phyloP scores from a whole-genome alignment of 2,797 vertebrate species.

The Tokudaia tokunoshimensis region DNA sequence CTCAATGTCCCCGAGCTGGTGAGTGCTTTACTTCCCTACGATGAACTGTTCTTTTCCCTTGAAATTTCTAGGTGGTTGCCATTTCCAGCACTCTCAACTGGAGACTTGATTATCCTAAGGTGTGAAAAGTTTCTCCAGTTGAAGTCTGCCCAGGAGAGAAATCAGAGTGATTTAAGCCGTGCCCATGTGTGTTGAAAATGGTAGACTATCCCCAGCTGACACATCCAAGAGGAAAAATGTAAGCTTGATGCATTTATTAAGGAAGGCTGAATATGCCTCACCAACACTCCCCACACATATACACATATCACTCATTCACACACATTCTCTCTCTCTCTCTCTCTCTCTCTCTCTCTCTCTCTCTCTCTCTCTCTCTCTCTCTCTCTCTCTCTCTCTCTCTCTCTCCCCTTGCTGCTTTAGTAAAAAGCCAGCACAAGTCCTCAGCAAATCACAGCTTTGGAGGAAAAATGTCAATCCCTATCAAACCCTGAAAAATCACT shows the following conservation, averaged over 20 bases:
- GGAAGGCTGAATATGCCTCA: slow-evolving; percentile 83
- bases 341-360: no score
- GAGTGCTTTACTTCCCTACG: slow-evolving; percentile 75
- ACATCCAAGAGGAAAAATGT: slow-evolving; percentile 84
- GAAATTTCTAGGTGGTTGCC: slow-evolving; percentile 84
- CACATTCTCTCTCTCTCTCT: not conserved
- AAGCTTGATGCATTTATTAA: slow-evolving; percentile 86
- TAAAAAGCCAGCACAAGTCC: slow-evolving; percentile 86
- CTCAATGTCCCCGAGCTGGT: slow-evolving; percentile 65
- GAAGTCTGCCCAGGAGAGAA: slow-evolving; percentile 85
- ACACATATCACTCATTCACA: not conserved
- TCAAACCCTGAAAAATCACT: slow-evolving; percentile 87
- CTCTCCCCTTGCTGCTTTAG: slow-evolving; percentile 84
- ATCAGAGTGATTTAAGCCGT: slow-evolving; percentile 87
- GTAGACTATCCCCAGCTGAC: slow-evolving; percentile 83
- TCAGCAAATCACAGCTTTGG: slow-evolving; percentile 88
- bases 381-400: not conserved
- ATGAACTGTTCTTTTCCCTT: slow-evolving; percentile 76
- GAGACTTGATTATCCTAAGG: slow-evolving; percentile 87
- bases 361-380: no score
- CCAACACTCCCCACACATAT: slow-evolving; percentile 60
- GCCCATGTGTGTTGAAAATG: slow-evolving; percentile 80
- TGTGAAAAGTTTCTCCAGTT: slow-evolving; percentile 85
- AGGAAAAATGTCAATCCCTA: slow-evolving; percentile 85
- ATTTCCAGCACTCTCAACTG: slow-evolving; percentile 81